Evolutionary conservation across 2,113 vertebrate species (phyloP), one percentile per base, ranked within the genome.

Genomic region (Elachura formosa): DNA sequence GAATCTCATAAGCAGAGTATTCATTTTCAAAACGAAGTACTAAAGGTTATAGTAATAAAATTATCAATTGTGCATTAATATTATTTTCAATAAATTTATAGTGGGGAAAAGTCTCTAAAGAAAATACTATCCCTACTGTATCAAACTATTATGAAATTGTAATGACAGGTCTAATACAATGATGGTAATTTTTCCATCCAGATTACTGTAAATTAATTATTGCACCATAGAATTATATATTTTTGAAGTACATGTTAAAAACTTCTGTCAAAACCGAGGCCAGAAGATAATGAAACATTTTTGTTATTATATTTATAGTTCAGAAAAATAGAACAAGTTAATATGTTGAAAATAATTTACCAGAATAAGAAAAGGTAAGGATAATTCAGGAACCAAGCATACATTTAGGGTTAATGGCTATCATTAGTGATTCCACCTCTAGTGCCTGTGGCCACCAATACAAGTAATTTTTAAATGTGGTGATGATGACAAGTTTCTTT

Each of bases 231-330:
- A 5, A 56, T 31, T 55, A 6, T 36, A 72, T 12, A 2, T 77
- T 59, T 83, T 59, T 64, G 41, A 79, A 82, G 12, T 4, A 71
- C 6, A 5, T 11, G 2, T n/a, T 78, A 58, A 49, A 67, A 77
- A 14, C 4, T 40, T 7, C 17, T 68, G 18, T 46, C 45, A 79
- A 75, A 94, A 63, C 9, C 72, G 15, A 79, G 21, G 14, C 11
- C 59, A 62, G 24, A 59, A 68, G 6, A 3, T 77, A 51, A 12
- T 36, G 34, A 46, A 33, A 55, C 2, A 48, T 12, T 34, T 77
- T 31, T 0, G 0, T 56, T 16, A 11, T 59, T 48, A 31, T 9
- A 25, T 16, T 80, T 63, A 33, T 68, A 11, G 9, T 73, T 11
- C 21, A 34, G 29, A 61, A 45, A 59, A 73, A 80, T 11, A 83